phyloP scores from a whole-genome alignment of 2,797 vertebrate genomes.

The Acomys russatus region DNA sequence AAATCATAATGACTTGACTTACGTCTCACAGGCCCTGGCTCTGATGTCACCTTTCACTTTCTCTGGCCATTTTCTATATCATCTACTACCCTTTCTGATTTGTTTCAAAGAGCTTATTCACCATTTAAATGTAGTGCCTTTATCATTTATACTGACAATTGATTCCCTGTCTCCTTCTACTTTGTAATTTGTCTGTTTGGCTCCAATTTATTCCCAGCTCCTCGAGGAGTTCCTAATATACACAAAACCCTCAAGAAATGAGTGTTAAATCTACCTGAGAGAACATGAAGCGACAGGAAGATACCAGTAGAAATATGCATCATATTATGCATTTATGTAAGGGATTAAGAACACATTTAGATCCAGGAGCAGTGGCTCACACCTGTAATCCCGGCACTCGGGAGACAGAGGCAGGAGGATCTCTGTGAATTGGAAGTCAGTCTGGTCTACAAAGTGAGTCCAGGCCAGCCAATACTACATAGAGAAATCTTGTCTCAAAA shows the following conservation, averaged over 20 bases:
- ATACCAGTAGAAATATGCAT: background rate
- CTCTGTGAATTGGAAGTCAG: too few relatives aligned
- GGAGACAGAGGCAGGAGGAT: too few relatives aligned
- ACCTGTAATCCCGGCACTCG: too few relatives aligned
- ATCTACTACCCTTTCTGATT: background rate
- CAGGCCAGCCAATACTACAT: too few relatives aligned
- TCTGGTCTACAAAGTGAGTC: too few relatives aligned
- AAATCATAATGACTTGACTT: background rate
- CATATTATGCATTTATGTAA: background rate
- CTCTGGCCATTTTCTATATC: background rate
- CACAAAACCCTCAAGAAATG: slow-evolving; percentile 32
- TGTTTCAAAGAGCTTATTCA: background rate
- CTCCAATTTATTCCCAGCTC: background rate
- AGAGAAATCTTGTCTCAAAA: too few relatives aligned
- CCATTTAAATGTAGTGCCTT: slow-evolving; percentile 41
- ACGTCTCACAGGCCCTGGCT: slow-evolving; percentile 17
- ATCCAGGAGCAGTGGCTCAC: too few relatives aligned
- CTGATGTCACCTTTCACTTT: slow-evolving; percentile 3
- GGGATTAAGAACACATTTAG: slow-evolving; percentile 7
- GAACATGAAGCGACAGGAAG: background rate
- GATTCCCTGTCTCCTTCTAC: background rate
- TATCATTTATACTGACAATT: background rate
- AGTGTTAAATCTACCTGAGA: background rate
- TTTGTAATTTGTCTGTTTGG: slow-evolving; percentile 48
- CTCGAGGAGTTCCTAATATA: background rate